Base-by-base conservation (phyloP, 2,888 invertebrate species). In the Dexiosoma caninum region DNA sequence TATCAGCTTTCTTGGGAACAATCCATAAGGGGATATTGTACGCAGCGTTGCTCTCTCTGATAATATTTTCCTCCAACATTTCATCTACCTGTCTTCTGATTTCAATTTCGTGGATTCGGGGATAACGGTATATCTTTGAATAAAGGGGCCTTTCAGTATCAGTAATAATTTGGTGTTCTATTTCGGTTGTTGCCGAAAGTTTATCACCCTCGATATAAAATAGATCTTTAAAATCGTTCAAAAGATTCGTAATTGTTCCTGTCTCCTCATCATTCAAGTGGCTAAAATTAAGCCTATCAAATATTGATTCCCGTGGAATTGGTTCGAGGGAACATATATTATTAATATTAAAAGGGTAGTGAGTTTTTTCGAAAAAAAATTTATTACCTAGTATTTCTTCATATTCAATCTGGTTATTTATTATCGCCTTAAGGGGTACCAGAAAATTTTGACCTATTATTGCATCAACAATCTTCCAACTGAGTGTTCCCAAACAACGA, bases 121-220 rank as follows among this genome's bases (percentile, higher is more conserved):
- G 78, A 42, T 76, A 82, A 32, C 82, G 71, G 21, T 79, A 80
- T 1, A 67, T 53, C 32, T 62, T 59, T 2, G 71, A 23, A n/a
- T 30, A 37, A 5, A 67, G 62, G 0, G 74, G 66, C 6, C 74
- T 66, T 1, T 82, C 51, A 30, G 79, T 62, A 12, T 19, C 9
- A 3, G 76, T 79, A n/a, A n/a, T 62, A 8, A 79, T 82, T 46
- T 40, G 2, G 12, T 82, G 76, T 55, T 82, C 77, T 21, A 76
- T 76, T 42, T 53, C 71, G 49, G 46, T 60, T 10, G 67, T 76
- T 16, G 72, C 72, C 0, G 72, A 30, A 2, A 79, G 19, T 35
- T 67, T 69, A 5, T 16, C 51, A n/a, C 77, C 49, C 59, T 71
- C 42, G 42, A 80, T 51, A 6, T 66, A 70, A 46, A 70, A 70